Base-by-base conservation (phyloP, 1,140 invertebrate genomes). In the Pogonomyrmex barbatus region DNA sequence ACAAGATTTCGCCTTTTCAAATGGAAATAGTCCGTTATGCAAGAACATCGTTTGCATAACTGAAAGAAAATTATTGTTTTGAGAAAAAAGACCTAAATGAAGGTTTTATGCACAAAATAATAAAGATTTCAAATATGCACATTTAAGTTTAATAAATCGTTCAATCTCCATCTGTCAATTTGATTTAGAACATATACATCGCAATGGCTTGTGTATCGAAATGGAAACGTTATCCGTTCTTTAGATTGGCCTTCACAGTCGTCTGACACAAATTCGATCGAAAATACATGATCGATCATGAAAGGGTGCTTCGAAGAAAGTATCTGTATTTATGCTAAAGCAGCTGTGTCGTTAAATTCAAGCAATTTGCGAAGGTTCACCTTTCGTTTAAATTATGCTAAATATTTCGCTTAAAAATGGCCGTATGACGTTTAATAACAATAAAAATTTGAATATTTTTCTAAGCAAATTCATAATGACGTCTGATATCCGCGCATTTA, bases 271-370 rank as follows among this genome's bases (percentile, higher is more conserved):
- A 76, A 76, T 76, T 3, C n/a, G 24, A 45, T 45, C 47, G n/a
- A 52, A 77, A 77, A 77, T 50, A n/a, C 4, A 39, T 63, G 60
- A 39, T 78, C 30, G 36, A 54, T 79, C 33, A 17, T 36, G n/a
- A 68, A 79, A 54, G 36, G 33, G 10, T 47, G 10, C 8, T 68
- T n/a, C 8, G 24, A 79, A 12, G 45, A 65, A 24, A 52, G 6
- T n/a, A n/a, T 12, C 14, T 63, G 0, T 78, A 52, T 67, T 39
- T 3, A 4, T 14, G 14, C 42, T 63, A 17, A 47, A 50, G 6
- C 60, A 24, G 36, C n/a, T 79, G 36, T 39, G 24, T 24, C 30
- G 14, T 39, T 33, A 36, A 45, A 65, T 65, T 8, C 33, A 50
- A 60, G 24, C n/a, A 30, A 54, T 71, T 33, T 24, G 24, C 14